phyloP scores from a whole-genome alignment of 1,140 invertebrate genomes.

The Centruroides sculpturatus region DNA sequence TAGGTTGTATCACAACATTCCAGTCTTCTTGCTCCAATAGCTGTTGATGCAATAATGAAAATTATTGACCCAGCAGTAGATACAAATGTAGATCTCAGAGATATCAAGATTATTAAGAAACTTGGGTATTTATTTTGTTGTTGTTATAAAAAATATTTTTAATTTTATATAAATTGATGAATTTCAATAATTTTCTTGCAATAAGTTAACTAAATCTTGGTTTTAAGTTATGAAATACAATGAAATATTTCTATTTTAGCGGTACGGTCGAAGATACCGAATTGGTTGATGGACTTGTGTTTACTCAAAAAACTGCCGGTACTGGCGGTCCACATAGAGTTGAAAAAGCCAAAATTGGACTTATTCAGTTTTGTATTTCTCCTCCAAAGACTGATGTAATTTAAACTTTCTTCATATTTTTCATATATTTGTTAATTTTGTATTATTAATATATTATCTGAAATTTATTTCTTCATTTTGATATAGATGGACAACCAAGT shows the following conservation, averaged over 20 bases:
- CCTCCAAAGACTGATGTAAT: conserved; percentile 97
- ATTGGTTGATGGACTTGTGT: conserved; percentile 85
- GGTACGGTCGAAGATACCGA: conserved; percentile 97
- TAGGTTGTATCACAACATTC: conserved; percentile 94
- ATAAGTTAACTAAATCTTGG: too few relatives aligned
- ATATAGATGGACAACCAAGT: conserved; percentile 93
- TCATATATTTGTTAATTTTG: neutral
- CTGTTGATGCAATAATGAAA: conserved; percentile 90
- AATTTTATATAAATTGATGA: too few relatives aligned
- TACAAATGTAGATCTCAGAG: conserved; percentile 52
- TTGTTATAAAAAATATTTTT: too few relatives aligned
- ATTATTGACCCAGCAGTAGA: conserved; percentile 51
- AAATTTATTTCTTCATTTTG: neutral
- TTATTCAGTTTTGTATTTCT: conserved; percentile 99
- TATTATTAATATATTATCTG: neutral
- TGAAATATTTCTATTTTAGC: conserved; percentile 21
- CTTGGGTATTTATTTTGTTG: conserved; percentile 44
- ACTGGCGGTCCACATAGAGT: conserved; percentile 80
- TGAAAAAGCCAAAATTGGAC: conserved; percentile 96
- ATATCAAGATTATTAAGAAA: conserved; percentile 93
- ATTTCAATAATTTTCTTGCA: too few relatives aligned
- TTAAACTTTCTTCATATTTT: conserved; percentile 14
- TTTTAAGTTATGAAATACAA: too few relatives aligned
- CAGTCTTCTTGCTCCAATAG: conserved; percentile 81
- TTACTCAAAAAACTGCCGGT: conserved; percentile 67